Evolutionary conservation across 2,888 invertebrate species (phyloP).

Genomic region (Ichneumoninae sp.): DNA sequence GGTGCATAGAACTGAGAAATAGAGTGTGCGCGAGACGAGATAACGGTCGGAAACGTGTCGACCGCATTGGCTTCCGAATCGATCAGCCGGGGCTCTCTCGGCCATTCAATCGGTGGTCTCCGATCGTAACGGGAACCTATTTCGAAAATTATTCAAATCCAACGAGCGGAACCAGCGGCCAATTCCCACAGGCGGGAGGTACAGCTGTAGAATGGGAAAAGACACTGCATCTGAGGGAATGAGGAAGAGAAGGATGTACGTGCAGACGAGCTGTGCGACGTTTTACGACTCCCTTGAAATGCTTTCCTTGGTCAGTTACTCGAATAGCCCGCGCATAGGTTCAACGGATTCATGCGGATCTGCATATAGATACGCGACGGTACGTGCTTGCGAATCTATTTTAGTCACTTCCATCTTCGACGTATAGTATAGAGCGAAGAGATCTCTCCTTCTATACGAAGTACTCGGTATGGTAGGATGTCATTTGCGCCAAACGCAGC

Average conservation of each 20-base stretch:
- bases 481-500: not conserved
- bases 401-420: slow-evolving; percentile 40
- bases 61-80: slow-evolving; percentile 44
- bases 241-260: not conserved
- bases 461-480: not conserved
- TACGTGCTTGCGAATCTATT: slow-evolving; percentile 52
- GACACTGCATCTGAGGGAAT: not conserved
- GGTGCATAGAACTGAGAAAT: slow-evolving; percentile 39
- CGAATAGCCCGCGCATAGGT: slow-evolving; percentile 41
- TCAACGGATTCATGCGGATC: slow-evolving; percentile 31
- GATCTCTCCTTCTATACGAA: slow-evolving; percentile 5
- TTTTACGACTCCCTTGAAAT: slow-evolving; percentile 58
- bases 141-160: slow-evolving; percentile 69
- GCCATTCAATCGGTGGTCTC: slow-evolving; percentile 52
- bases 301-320: slow-evolving; percentile 56
- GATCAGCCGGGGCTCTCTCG: slow-evolving; percentile 40
- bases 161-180: slow-evolving; percentile 56
- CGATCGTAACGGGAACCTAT: slow-evolving; percentile 52
- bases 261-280: slow-evolving; percentile 4
- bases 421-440: slow-evolving; percentile 4
- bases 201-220: slow-evolving; percentile 30
- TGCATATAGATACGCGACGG: slow-evolving; percentile 20
- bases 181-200: slow-evolving; percentile 43
- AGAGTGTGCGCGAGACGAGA: slow-evolving; percentile 4
- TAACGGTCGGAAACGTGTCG: slow-evolving; percentile 43